Evolutionary conservation across 1,140 invertebrate genomes (phyloP).

Genomic region (Bombus consobrinus): DNA sequence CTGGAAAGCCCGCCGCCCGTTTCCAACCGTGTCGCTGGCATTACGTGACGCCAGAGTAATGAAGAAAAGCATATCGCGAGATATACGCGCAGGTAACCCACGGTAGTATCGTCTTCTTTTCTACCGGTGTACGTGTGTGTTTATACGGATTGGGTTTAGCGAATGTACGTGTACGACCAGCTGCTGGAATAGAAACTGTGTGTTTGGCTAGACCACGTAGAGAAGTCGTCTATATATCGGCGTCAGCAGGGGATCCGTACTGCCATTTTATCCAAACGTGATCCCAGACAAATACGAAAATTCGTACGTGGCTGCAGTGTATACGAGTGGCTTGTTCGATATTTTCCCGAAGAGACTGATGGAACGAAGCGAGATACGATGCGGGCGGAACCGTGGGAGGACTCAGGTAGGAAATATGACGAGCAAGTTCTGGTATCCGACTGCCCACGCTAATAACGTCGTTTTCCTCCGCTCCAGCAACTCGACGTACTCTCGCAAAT

Average conservation of each 20-base stretch:
- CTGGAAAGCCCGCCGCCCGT: too few relatives aligned
- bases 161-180: constrained; percentile 27
- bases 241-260: constrained; percentile 68
- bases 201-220: constrained; percentile 32
- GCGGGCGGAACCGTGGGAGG: constrained; percentile 37
- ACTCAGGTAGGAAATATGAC: constrained; percentile 59
- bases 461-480: not conserved
- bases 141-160: not conserved
- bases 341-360: constrained; percentile 25
- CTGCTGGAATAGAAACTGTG: constrained; percentile 28
- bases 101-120: constrained; percentile 6
- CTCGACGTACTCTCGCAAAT: constrained; percentile 20
- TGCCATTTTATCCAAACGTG: constrained; percentile 81
- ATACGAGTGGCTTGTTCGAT: constrained; percentile 60
- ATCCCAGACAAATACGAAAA: constrained; percentile 79
- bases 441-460: constrained; percentile 49
- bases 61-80: constrained; percentile 54
- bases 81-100: constrained; percentile 58
- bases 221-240: constrained; percentile 50
- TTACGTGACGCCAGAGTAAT: constrained; percentile 67
- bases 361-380: constrained; percentile 21
- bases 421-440: constrained; percentile 33
- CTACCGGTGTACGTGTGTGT: not conserved
- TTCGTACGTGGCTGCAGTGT: constrained; percentile 74
- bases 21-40: constrained; percentile 31